phyloP scores from a whole-genome alignment of 2,888 invertebrate species.

The Polydrusus cervinus region DNA sequence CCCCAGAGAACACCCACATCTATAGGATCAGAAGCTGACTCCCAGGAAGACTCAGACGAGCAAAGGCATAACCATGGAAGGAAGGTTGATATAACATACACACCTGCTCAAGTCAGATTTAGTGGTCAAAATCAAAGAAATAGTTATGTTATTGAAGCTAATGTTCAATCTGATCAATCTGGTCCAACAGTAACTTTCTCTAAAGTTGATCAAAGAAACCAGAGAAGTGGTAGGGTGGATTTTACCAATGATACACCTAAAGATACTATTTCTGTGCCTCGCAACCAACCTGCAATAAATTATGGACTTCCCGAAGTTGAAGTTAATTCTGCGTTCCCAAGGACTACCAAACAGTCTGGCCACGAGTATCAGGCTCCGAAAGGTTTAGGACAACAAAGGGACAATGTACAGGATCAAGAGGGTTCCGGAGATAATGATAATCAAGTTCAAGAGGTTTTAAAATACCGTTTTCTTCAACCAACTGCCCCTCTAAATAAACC shows the following conservation, averaged over 20 bases:
- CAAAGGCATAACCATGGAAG: not conserved
- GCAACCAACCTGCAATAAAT: constrained; percentile 60
- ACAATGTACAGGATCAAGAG: not conserved
- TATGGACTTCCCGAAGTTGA: constrained; percentile 67
- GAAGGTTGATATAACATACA: not conserved
- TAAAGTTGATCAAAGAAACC: not conserved
- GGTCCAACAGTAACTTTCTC: not conserved
- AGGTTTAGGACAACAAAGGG: not conserved
- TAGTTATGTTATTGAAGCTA: not conserved
- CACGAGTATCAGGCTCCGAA: too few species aligned
- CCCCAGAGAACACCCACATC: constrained; percentile 27
- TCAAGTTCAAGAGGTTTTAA: not conserved
- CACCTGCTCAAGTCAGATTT: not conserved
- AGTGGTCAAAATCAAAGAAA: not conserved
- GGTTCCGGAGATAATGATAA: not conserved
- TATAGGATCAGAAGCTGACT: constrained; percentile 60
- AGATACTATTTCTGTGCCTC: constrained; percentile 33
- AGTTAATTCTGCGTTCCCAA: not conserved
- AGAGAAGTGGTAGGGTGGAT: not conserved
- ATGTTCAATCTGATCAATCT: not conserved
- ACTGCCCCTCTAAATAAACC: not conserved
- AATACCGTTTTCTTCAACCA: constrained; percentile 6
- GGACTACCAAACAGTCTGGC: too few species aligned
- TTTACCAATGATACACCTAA: constrained; percentile 2
- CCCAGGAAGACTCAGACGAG: not conserved